A percentile compares a stretch with the other conserved stretches of the same genome.
These are phyloP conservation scores for Corythoichthys intestinalis DNA, from an alignment of 2,113 vertebrate genomes.

Conservation along the genomic window DNA sequence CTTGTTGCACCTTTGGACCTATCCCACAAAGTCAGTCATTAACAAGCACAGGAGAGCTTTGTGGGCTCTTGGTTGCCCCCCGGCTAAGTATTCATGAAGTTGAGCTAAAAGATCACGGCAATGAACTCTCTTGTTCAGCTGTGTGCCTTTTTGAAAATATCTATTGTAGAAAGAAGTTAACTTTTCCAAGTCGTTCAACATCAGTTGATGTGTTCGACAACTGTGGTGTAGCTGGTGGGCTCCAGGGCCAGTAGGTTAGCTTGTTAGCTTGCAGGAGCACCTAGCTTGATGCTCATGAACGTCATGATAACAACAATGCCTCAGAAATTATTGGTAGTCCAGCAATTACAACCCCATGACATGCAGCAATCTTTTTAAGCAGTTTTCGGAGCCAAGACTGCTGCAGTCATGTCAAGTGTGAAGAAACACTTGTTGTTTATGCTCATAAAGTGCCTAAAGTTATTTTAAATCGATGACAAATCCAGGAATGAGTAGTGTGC, in stretches of 20 bases:
- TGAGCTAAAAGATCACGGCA: not conserved
- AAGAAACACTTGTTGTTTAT: too few relatives aligned
- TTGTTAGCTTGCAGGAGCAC: not conserved
- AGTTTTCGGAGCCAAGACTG: too few relatives aligned
- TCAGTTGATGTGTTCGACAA: not conserved
- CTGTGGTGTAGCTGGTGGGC: not conserved
- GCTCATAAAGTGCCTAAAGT: too few relatives aligned
- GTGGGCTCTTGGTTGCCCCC: constrained; percentile 7
- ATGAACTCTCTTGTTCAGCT: not conserved
- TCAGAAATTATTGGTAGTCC: not conserved
- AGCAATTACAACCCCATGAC: not conserved
- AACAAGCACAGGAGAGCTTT: constrained; percentile 2
- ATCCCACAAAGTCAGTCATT: constrained; percentile 37
- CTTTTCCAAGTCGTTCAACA: constrained; percentile 8
- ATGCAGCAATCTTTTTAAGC: not conserved
- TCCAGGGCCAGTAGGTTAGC: not conserved
- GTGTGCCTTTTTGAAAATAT: constrained; percentile 10
- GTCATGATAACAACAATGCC: not conserved
- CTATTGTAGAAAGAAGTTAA: constrained; percentile 16
- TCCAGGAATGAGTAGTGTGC: too few relatives aligned
- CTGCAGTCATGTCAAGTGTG: too few relatives aligned
- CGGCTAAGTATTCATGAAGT: constrained; percentile 12
- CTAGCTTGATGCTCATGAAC: not conserved
- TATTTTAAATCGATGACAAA: too few relatives aligned
- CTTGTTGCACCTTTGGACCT: constrained; percentile 25